Evolutionary conservation across 1,140 invertebrate genomes (phyloP), one percentile per base, ranked within the genome.

Genomic region (Sycophila sp.): DNA sequence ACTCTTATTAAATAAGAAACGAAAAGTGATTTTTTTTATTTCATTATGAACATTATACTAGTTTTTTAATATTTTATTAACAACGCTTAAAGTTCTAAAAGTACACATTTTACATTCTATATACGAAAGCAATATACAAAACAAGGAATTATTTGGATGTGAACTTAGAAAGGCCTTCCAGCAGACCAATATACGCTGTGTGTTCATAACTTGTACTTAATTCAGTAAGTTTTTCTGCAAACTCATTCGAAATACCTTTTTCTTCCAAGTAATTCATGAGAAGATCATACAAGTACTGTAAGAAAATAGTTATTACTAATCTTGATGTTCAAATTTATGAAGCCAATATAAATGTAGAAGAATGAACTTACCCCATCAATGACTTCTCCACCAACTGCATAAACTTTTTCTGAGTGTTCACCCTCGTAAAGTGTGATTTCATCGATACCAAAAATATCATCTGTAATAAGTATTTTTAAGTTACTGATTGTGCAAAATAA

Each of bases 261-360:
- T 98, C 96, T 81, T 98, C 96, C 58, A 98, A 87, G 68, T 95
- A 89, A 78, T 97, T 97, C 93, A 98, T 95, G 45, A 98, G 85
- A 22, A 98, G 88, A 83, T 98, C 96, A 80, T 98, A 98, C 26
- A 98, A 85, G 80, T 96, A 95, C 94, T 96, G 87, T 13, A 91
- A 91, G 84, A 77, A 60, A 59, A 70, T 45, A 63, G 73, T 66
- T 47, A 38, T 69, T 55, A 62, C 17, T 19, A 7, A 45, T 45
- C 40, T 7, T 17, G 17, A 45, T n/a, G n/a, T n/a, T n/a, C n/a
- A 19, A 45, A 45, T 69, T 22, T 15, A 30, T 26, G 17, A n/a
- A 24, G 4, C 47, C 6, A 45, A 19, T 38, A 40, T n/a, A 62
- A 73, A n/a, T 17, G 5, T 26, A 49, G 19, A 15, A 59, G 0